Evolutionary conservation across 2,888 invertebrate genomes (phyloP).

Genomic region (Trichogramma evanescens): DNA sequence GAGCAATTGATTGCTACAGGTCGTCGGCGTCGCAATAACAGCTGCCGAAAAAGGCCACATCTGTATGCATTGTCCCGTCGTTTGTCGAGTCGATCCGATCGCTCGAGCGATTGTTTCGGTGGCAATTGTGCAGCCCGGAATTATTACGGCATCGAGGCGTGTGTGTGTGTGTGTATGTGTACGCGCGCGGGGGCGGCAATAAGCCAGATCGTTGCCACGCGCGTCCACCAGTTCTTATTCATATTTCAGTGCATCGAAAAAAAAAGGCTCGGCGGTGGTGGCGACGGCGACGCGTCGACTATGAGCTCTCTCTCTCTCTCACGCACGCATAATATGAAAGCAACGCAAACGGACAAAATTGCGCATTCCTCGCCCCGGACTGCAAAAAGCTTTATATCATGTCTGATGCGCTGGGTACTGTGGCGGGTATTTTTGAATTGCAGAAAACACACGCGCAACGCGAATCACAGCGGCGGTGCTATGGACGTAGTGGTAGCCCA

Average conservation of each 20-base stretch:
- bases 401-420: neutral
- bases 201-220: neutral
- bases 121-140: too few relatives aligned
- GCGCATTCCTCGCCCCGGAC: slow-evolving; percentile 10
- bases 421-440: slow-evolving; percentile 9
- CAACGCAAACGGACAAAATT: slow-evolving; percentile 10
- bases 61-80: too few relatives aligned
- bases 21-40: too few relatives aligned
- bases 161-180: neutral
- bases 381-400: slow-evolving; percentile 10
- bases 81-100: too few relatives aligned
- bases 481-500: too few relatives aligned
- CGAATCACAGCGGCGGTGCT: slow-evolving; percentile 2
- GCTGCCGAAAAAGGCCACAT: too few relatives aligned
- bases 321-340: neutral
- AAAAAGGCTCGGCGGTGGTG: too few relatives aligned
- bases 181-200: slow-evolving; percentile 8
- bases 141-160: too few relatives aligned
- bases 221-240: slow-evolving; percentile 5
- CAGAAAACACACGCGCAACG: neutral
- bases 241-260: slow-evolving; percentile 12
- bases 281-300: too few relatives aligned
- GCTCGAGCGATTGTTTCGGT: too few relatives aligned
- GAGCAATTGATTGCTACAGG: too few relatives aligned
- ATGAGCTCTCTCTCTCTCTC: neutral